Evolutionary conservation across 2,888 invertebrate genomes (phyloP), one percentile per base, ranked within the genome.

Genomic region (Smittia aterrima): DNA sequence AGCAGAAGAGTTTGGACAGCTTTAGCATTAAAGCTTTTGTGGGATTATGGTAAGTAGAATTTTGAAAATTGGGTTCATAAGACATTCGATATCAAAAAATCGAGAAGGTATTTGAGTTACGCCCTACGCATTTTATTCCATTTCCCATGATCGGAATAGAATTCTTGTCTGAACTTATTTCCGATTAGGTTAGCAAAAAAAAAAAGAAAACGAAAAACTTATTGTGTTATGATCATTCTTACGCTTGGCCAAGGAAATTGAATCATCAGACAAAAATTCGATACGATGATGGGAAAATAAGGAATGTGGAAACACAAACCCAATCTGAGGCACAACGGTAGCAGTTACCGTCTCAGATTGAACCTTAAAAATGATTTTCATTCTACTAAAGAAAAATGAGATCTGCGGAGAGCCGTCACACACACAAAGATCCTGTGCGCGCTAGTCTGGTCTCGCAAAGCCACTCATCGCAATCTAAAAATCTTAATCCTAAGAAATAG

Each of bases 111-210:
- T 2, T 67, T 1, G 18, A 47, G n/a, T 25, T 68, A 68, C 68
- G 68, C 68, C 47, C 68, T 68, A 68, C 68, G 68, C 68, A 47
- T 47, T 66, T 66, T 13, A 58, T 47, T 16, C 47, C 20, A 20
- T 22, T 41, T 68, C 38, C 68, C 20, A 68, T 68, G 41, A 68
- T 41, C 22, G 38, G 16, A 25, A 41, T 38, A 67, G 16, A 20
- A 16, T 67, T 27, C 27, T 27, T 24, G 27, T 27, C 27, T 11
- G 22, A 58, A 16, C 20, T 58, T 22, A 18, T 18, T 58, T 58
- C 58, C 11, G 11, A 11, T 38, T 38, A n/a, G n/a, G n/a, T n/a
- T n/a, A n/a, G n/a, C n/a, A n/a, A n/a, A n/a, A n/a, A n/a, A n/a
- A n/a, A n/a, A n/a, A n/a, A n/a, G n/a, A n/a, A n/a, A n/a, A n/a